Conservation (phyloP, 2,888 invertebrate genomes). For the Koerneria pararmatus region DNA sequence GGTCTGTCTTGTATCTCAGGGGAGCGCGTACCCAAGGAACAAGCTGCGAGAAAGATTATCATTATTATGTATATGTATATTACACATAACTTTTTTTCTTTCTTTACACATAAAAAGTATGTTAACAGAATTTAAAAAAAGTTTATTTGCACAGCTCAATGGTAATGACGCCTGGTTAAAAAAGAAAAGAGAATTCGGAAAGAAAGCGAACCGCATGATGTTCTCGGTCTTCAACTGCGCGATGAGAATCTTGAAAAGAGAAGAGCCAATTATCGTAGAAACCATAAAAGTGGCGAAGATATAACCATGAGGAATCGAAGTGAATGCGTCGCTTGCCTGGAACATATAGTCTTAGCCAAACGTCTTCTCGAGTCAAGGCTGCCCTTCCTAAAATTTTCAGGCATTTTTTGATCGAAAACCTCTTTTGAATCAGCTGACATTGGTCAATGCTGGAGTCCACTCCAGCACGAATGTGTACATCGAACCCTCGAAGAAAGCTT, state of each 20-base stretch:
- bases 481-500: slow-evolving; percentile 65
- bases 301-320: slow-evolving; percentile 63
- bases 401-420: too few species aligned
- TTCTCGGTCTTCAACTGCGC: slow-evolving; percentile 23
- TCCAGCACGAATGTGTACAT: slow-evolving; percentile 66
- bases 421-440: slow-evolving; percentile 24
- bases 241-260: slow-evolving; percentile 62
- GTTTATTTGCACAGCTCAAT: too few species aligned
- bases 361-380: too few species aligned
- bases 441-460: slow-evolving; percentile 64
- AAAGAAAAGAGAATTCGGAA: too few species aligned
- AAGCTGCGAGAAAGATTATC: too few species aligned
- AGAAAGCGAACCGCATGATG: slow-evolving; percentile 16
- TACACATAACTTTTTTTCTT: too few species aligned
- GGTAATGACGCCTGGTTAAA: too few species aligned
- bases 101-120: too few species aligned
- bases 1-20: too few species aligned
- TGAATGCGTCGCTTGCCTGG: slow-evolving; percentile 33
- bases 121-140: too few species aligned
- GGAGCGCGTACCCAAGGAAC: too few species aligned
- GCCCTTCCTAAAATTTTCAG: neutral
- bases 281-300: slow-evolving; percentile 65
- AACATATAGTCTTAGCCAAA: neutral
- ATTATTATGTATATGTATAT: too few species aligned
- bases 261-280: slow-evolving; percentile 64